These are phyloP conservation scores for Oncorhynchus tshawytscha DNA, from an alignment of 2,113 vertebrate genomes.

Conservation along the genomic window DNA sequence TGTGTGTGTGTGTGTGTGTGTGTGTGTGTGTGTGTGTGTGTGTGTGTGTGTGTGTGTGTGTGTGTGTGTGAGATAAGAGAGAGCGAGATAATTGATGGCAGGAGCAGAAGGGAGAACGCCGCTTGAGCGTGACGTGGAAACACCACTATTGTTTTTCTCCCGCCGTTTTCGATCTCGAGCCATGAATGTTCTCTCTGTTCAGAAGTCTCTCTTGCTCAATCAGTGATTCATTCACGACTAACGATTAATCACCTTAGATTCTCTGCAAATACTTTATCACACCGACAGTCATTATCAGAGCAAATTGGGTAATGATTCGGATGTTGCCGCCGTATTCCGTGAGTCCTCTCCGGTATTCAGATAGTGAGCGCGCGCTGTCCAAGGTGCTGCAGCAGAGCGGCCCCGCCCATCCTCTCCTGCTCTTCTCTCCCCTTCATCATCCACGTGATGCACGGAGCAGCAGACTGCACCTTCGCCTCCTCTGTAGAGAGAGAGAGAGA, in stretches of 20 bases:
- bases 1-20: slow-evolving; percentile 8
- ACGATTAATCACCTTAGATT: background rate
- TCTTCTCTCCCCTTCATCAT: background rate
- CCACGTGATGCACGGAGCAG: slow-evolving; percentile 63
- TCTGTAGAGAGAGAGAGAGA: slow-evolving; percentile 42
- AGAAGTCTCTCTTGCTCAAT: background rate
- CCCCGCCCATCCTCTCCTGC: slow-evolving; percentile 57
- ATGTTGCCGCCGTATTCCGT: background rate
- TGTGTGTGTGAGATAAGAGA: background rate
- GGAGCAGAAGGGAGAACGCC: background rate
- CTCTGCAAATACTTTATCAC: background rate
- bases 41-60: slow-evolving; percentile 19
- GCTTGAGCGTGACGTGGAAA: background rate
- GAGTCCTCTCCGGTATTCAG: slow-evolving; percentile 3
- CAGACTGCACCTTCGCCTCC: slow-evolving; percentile 73
- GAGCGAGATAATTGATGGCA: background rate
- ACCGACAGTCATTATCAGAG: background rate
- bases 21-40: slow-evolving; percentile 4
- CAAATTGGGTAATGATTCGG: background rate
- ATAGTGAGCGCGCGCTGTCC: slow-evolving; percentile 53
- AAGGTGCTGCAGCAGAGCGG: slow-evolving; percentile 66
- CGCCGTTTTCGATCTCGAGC: background rate
- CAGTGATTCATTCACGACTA: too few relatives aligned
- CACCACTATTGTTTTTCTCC: background rate
- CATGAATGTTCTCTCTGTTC: background rate